A percentile compares a stretch with the other conserved stretches of the same genome.
phyloP scores from a whole-genome alignment of 2,113 vertebrate genomes.

The Heptranchias perlo region DNA sequence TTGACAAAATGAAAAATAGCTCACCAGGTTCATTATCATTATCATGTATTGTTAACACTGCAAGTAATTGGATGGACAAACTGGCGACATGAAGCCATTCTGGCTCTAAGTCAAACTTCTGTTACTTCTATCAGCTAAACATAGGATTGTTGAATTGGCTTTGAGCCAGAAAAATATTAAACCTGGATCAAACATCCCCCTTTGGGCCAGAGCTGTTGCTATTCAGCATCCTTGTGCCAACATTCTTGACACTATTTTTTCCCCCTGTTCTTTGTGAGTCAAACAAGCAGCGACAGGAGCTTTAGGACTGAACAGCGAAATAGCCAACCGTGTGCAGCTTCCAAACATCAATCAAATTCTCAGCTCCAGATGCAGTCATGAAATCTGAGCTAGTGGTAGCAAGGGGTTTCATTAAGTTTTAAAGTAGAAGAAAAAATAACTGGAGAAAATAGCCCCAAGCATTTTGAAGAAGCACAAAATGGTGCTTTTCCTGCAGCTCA shows the following conservation, averaged over 20 bases:
- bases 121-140: neutral
- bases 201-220: neutral
- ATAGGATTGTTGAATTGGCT: neutral
- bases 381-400: neutral
- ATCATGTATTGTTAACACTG: neutral
- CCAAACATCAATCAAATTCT: neutral
- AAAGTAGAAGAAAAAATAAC: neutral
- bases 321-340: neutral
- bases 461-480: neutral
- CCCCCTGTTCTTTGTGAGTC: neutral
- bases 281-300: neutral
- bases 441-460: neutral
- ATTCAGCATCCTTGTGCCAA: neutral
- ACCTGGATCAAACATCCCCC: neutral
- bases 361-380: neutral
- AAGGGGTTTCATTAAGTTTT: neutral
- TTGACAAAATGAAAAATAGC: neutral
- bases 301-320: neutral
- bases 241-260: neutral
- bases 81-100: neutral
- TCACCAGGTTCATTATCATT: neutral
- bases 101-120: neutral
- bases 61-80: neutral
- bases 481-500: neutral
- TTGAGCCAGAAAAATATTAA: neutral